Evolutionary conservation across 2,113 vertebrate genomes (phyloP).

Genomic region (Spilogale gracilis): DNA sequence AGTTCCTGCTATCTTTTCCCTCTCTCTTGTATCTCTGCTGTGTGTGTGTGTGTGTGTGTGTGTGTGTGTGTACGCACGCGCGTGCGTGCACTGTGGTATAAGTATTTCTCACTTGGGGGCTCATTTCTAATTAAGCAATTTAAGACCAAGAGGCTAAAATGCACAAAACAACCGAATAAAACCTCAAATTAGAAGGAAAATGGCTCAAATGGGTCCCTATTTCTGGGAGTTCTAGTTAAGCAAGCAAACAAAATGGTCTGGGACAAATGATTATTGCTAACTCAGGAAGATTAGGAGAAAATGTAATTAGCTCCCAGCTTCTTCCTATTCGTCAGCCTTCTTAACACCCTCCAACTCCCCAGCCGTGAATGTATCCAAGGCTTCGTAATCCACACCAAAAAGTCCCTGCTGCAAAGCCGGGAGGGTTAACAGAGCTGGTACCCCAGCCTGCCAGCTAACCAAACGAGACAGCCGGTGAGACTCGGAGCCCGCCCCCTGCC

Average conservation of each 20-base stretch:
- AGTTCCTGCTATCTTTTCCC: neutral
- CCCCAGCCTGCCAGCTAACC: constrained; percentile 32
- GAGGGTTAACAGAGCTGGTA: constrained; percentile 38
- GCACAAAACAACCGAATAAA: constrained; percentile 49
- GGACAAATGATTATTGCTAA: constrained; percentile 54
- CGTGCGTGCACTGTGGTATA: neutral
- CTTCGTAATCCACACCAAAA: neutral
- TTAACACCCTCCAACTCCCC: neutral
- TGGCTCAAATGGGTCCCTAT: constrained; percentile 43
- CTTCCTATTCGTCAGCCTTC: neutral
- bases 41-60: neutral
- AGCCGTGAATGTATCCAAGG: neutral
- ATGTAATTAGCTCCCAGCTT: constrained; percentile 31
- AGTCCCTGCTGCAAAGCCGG: constrained; percentile 56
- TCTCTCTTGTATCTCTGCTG: neutral
- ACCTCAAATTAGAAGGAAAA: constrained; percentile 53
- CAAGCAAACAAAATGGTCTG: constrained; percentile 71
- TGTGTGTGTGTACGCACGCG: neutral
- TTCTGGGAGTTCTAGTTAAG: constrained; percentile 69
- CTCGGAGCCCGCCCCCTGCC: constrained; percentile 67
- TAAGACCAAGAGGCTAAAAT: constrained; percentile 43
- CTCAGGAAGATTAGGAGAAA: constrained; percentile 53
- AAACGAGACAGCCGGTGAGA: constrained; percentile 17
- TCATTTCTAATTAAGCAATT: constrained; percentile 69
- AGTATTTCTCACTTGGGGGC: constrained; percentile 27